Evolutionary conservation across 2,113 vertebrate species (phyloP), one percentile per base, ranked within the genome.

Genomic region (Bubalus kerabau): DNA sequence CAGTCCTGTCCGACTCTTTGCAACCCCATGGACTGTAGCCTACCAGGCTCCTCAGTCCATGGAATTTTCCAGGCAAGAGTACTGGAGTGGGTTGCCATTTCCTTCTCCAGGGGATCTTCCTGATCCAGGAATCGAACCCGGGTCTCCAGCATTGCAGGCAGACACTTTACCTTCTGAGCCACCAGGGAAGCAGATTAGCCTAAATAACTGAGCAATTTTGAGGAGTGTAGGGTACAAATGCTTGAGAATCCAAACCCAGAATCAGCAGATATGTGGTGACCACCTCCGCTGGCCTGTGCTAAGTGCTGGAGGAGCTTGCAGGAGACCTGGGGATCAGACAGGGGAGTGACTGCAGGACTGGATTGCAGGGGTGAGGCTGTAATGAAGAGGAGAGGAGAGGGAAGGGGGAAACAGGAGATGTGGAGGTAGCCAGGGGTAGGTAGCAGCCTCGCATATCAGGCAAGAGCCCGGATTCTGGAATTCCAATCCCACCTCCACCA

Each of bases 271-370:
- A n/a, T 14, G 3, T n/a, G 52, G 62, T 36, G 60, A 36, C 28
- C 3, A 0, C 4, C 0, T 2, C 11, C 5, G 43, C 56, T 83
- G 76, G 50, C 30, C 40, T n/a, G 43, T 56, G 56, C 19, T 14
- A 3, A 56, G 9, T 64, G 50, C 76, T 88, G 19, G 32, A 32
- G 15, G 32, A 30, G 10, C 2, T 0, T 50, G 12, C 5, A 21
- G 46, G 30, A n/a, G 54, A 52, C 17, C 5, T 48, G 60, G 48
- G 19, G 59, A 9, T 60, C 19, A 48, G 54, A 76, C 9, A 26
- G 71, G 14, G 15, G 12, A 12, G 17, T 24, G 32, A 36, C 50
- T 91, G 1, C 8, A 26, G 52, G 30, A 46, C 36, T 46, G 16
- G 21, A 48, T 9, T 14, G 9, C 15, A 7, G 7, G 43, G 43